Percentiles rank a stretch among this genome's conserved stretches.
phyloP scores from a whole-genome alignment of 1,140 invertebrate genomes.

The Drosophila tani region DNA sequence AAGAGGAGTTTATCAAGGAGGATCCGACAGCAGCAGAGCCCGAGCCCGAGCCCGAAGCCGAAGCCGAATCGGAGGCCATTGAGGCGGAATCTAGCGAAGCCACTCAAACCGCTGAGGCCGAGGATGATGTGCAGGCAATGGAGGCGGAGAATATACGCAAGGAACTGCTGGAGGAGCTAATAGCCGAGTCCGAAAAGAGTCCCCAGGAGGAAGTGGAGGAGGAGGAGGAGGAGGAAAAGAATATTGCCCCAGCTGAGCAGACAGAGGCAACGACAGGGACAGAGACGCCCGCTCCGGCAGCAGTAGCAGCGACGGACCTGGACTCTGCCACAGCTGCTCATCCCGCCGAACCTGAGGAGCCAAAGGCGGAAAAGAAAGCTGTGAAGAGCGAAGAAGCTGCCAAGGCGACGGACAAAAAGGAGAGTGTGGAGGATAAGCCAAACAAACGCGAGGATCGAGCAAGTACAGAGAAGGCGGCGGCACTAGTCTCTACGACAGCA shows the following conservation, averaged over 20 bases:
- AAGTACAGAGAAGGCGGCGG: conserved; percentile 1
- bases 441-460: conserved; percentile 24
- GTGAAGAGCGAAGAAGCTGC: conserved; percentile 17
- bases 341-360: conserved; percentile 14
- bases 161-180: conserved; percentile 65
- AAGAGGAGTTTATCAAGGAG: conserved; percentile 67
- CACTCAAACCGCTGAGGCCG: background rate
- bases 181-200: conserved; percentile 54
- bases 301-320: conserved; percentile 1
- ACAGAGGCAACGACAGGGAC: background rate
- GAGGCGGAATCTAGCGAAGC: conserved; percentile 10
- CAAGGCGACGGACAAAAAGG: conserved; percentile 11
- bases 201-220: conserved; percentile 10
- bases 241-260: background rate
- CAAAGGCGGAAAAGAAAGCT: conserved; percentile 4
- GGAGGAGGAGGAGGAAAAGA: conserved; percentile 13
- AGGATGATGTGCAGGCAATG: conserved; percentile 53
- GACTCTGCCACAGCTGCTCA: conserved; percentile 20
- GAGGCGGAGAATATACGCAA: conserved; percentile 68
- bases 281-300: conserved; percentile 3
- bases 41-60: background rate
- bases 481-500: background rate
- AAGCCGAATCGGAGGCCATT: background rate
- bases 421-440: conserved; percentile 33
- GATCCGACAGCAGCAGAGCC: conserved; percentile 18